Evolutionary conservation across 1,140 invertebrate genomes (phyloP).

Genomic region (Chelonus insularis): DNA sequence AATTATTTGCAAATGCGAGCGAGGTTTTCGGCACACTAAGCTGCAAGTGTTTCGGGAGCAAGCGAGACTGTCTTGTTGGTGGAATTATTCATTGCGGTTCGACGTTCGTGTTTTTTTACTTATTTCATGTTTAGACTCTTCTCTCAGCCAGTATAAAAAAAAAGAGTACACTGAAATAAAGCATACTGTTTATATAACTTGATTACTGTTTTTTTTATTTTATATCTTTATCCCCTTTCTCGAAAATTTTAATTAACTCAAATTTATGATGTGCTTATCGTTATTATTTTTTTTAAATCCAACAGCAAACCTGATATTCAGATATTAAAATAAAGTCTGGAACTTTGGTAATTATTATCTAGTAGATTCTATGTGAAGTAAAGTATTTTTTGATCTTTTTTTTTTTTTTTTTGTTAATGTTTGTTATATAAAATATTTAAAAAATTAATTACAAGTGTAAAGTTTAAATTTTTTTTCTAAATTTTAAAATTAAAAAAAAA

Average conservation of each 20-base stretch:
- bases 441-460: too few species aligned
- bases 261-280: too few species aligned
- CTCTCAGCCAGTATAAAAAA: constrained; percentile 50
- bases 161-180: constrained; percentile 43
- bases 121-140: constrained; percentile 49
- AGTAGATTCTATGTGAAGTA: too few species aligned
- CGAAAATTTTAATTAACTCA: not conserved
- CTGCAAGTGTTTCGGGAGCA: not conserved
- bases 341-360: too few species aligned
- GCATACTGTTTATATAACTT: constrained; percentile 49
- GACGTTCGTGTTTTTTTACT: constrained; percentile 51
- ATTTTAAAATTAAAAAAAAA: too few species aligned
- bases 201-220: constrained; percentile 7
- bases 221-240: constrained; percentile 6
- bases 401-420: too few species aligned
- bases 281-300: too few species aligned
- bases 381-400: too few species aligned
- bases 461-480: too few species aligned
- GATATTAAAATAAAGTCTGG: too few species aligned
- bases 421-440: too few species aligned
- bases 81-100: constrained; percentile 46
- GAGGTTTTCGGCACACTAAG: constrained; percentile 30
- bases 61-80: constrained; percentile 30
- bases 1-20: not conserved
- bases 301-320: too few species aligned